Conservation (phyloP, 2,888 invertebrate species). For the Luperina nickerlii region DNA sequence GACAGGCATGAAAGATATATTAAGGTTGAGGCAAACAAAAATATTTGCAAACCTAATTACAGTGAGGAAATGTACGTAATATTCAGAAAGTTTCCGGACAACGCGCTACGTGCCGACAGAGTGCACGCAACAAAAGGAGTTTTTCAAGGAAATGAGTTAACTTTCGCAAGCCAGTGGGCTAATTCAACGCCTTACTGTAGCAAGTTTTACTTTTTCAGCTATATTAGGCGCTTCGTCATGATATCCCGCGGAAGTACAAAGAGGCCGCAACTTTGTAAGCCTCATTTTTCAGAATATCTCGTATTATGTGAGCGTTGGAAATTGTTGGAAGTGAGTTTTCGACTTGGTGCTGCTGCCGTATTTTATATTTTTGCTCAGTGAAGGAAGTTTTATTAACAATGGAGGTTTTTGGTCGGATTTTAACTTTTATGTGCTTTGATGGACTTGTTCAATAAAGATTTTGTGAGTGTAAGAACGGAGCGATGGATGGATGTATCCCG, state of each 20-base stretch:
- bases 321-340: slow-evolving; percentile 52
- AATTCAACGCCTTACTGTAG: slow-evolving; percentile 70
- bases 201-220: slow-evolving; percentile 66
- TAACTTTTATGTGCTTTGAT: slow-evolving; percentile 26
- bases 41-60: slow-evolving; percentile 85
- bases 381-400: slow-evolving; percentile 37
- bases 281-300: slow-evolving; percentile 55
- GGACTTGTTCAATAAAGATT: slow-evolving; percentile 22
- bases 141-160: slow-evolving; percentile 87
- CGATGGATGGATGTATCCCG: background rate
- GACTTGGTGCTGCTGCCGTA: slow-evolving; percentile 31
- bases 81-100: slow-evolving; percentile 78
- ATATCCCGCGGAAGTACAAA: slow-evolving; percentile 49
- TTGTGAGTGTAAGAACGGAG: background rate
- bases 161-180: slow-evolving; percentile 77
- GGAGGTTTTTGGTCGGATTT: slow-evolving; percentile 16
- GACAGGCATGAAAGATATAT: slow-evolving; percentile 83
- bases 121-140: slow-evolving; percentile 81
- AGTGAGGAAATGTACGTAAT: slow-evolving; percentile 78
- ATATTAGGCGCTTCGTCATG: slow-evolving; percentile 61
- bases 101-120: slow-evolving; percentile 77
- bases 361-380: slow-evolving; percentile 40
- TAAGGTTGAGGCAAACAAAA: slow-evolving; percentile 77
- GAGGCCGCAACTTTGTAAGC: slow-evolving; percentile 46
- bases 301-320: slow-evolving; percentile 51